These are phyloP conservation scores for Pedionomus torquatus DNA, from an alignment of 2,113 vertebrate genomes.

Conservation along the genomic window DNA sequence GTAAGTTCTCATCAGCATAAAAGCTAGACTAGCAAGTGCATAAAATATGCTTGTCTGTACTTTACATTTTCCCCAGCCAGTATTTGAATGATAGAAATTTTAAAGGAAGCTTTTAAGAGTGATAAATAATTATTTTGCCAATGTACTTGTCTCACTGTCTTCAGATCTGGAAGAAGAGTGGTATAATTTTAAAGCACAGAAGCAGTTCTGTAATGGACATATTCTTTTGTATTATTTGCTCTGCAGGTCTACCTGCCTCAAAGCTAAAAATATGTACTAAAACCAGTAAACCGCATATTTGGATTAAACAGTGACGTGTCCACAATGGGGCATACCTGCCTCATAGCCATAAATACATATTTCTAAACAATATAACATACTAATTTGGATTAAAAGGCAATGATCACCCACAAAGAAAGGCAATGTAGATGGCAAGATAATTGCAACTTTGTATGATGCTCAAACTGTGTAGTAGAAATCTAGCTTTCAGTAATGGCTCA, in stretches of 20 bases:
- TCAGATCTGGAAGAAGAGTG: background rate
- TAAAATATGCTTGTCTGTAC: constrained; percentile 31
- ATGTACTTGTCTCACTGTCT: background rate
- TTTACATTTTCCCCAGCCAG: constrained; percentile 37
- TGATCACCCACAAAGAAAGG: background rate
- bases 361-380: constrained; percentile 27
- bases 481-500: background rate
- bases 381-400: constrained; percentile 34
- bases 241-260: background rate
- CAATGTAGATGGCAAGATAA: constrained; percentile 45
- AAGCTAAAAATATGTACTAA: background rate
- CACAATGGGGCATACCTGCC: background rate
- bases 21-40: background rate
- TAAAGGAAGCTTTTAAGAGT: constrained; percentile 62
- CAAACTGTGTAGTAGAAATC: constrained; percentile 20
- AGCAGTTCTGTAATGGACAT: background rate
- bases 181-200: background rate
- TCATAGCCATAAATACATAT: background rate
- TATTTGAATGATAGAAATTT: constrained; percentile 25
- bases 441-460: background rate
- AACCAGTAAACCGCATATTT: constrained; percentile 21
- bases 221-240: background rate
- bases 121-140: constrained; percentile 64
- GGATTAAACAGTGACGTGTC: constrained; percentile 33
- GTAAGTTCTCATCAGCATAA: constrained; percentile 29